These are phyloP conservation scores for Heliconius charithonia DNA, from an alignment of 2,888 invertebrate species.

Conservation along the genomic window DNA sequence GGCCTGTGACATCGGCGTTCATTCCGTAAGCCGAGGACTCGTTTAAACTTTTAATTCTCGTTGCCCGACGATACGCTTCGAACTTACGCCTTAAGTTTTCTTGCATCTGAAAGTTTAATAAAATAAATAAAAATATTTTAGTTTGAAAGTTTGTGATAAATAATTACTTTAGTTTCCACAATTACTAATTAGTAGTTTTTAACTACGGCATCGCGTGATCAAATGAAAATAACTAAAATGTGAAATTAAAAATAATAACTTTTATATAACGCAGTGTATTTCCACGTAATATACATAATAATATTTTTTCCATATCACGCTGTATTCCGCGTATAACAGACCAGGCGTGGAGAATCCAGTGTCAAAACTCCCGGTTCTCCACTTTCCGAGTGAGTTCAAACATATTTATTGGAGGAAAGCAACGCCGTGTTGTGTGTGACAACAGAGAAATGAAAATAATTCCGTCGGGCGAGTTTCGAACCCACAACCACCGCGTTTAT, in stretches of 20 bases:
- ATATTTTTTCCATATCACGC: neutral
- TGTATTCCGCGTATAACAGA: neutral
- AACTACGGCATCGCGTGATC: too few species aligned
- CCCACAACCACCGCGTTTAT: too few species aligned
- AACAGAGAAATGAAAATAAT: too few species aligned
- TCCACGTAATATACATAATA: neutral
- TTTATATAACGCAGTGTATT: too few species aligned
- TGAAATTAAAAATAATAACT: too few species aligned
- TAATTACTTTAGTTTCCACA: neutral
- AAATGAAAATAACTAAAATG: too few species aligned
- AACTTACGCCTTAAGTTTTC: conserved; percentile 82
- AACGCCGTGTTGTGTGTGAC: too few species aligned
- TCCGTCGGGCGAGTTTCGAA: too few species aligned
- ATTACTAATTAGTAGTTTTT: too few species aligned
- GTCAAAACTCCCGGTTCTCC: neutral
- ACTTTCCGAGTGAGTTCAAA: neutral
- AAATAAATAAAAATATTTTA: neutral
- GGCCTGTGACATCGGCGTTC: conserved; percentile 86
- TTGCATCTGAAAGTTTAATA: conserved; percentile 73
- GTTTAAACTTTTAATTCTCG: conserved; percentile 74
- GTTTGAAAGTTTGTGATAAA: neutral
- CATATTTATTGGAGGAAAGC: too few species aligned
- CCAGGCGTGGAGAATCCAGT: neutral
- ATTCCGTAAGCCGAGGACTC: conserved; percentile 92
- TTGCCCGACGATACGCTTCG: conserved; percentile 67